Evolutionary conservation across 2,113 vertebrate genomes (phyloP).

Genomic region (Albula glossodonta): DNA sequence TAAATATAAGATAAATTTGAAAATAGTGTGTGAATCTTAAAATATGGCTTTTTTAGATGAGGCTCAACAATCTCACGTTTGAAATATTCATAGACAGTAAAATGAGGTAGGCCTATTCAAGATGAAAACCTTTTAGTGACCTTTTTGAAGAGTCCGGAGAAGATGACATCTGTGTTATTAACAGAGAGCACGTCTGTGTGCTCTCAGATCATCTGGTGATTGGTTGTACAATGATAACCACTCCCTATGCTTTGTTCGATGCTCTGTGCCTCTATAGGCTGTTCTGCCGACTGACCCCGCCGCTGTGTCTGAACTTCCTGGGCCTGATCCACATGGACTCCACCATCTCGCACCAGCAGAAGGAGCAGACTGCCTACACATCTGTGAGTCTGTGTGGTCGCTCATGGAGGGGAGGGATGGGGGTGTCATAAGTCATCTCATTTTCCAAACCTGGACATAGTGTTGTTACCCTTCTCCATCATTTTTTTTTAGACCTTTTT

Average conservation of each 20-base stretch:
- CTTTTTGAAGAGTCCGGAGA: no score
- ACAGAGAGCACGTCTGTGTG: not conserved
- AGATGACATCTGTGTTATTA: not conserved
- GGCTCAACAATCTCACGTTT: not conserved
- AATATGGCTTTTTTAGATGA: not conserved
- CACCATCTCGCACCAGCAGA: conserved; percentile 85
- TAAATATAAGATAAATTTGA: no score
- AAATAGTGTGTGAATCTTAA: no score
- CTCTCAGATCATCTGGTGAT: not conserved
- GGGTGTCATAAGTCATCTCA: not conserved
- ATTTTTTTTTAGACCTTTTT: no score
- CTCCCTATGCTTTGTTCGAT: not conserved
- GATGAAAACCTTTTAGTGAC: no score
- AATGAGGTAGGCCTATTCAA: no score
- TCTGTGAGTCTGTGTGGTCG: conserved; percentile 73
- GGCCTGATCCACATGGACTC: conserved; percentile 97
- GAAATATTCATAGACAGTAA: no score
- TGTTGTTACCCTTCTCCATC: no score
- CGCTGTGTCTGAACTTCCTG: conserved; percentile 95
- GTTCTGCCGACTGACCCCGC: conserved; percentile 95
- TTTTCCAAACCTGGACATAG: no score
- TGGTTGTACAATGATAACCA: not conserved
- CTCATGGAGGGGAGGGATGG: not conserved
- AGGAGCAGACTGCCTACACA: conserved; percentile 92
- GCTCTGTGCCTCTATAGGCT: conserved; percentile 68